These are phyloP conservation scores for Apodemus speciosus DNA, from an alignment of 2,113 vertebrate genomes.

Conservation along the genomic window DNA sequence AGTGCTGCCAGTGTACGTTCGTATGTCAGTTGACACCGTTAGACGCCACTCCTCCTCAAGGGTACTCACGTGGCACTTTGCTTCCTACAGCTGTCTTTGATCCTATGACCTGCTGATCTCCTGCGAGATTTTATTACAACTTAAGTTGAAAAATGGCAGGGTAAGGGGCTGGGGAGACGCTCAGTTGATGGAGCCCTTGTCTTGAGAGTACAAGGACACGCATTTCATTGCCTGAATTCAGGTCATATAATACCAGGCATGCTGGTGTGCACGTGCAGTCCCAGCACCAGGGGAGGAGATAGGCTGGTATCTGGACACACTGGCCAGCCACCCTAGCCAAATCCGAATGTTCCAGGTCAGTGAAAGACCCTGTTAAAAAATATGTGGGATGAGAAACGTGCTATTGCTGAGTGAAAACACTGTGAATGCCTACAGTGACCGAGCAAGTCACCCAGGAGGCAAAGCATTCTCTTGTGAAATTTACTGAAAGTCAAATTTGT, in stretches of 20 bases:
- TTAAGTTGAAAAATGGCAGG: background rate
- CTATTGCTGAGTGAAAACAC: background rate
- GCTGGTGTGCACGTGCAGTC: background rate
- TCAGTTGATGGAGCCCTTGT: background rate
- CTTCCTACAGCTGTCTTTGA: background rate
- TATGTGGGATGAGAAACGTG: background rate
- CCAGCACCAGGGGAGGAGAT: background rate
- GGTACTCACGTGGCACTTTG: background rate
- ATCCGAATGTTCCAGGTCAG: background rate
- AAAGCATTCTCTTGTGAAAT: background rate
- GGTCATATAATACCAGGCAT: background rate
- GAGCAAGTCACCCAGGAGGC: background rate
- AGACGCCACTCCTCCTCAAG: background rate
- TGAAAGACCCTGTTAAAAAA: background rate
- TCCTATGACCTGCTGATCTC: background rate
- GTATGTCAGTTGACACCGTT: background rate
- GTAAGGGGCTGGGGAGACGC: background rate
- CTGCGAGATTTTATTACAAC: background rate
- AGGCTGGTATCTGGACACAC: background rate
- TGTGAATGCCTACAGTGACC: background rate
- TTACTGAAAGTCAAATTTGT: background rate
- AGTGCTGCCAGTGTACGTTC: too few relatives aligned
- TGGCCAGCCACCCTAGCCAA: background rate
- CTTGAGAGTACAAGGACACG: too few relatives aligned
- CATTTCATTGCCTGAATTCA: background rate